A percentile compares a stretch with the other conserved stretches of the same genome.
Evolutionary conservation across 1,140 invertebrate species (phyloP).

Genomic region (Heliothis subflexa): DNA sequence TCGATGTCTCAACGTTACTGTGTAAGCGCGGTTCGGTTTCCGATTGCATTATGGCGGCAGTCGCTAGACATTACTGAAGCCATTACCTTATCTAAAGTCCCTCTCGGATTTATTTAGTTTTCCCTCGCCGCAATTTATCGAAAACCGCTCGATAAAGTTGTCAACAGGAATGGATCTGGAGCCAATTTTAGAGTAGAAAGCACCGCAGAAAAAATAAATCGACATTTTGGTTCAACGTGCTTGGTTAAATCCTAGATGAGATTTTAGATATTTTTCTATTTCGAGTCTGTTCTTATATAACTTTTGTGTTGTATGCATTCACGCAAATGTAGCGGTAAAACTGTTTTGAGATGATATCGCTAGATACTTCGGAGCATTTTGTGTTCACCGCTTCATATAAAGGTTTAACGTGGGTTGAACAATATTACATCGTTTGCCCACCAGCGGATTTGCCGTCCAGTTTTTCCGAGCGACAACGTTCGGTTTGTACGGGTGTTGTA

Average conservation of each 20-base stretch:
- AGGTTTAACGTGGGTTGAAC: neutral
- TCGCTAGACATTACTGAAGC: constrained; percentile 81
- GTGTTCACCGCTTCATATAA: constrained; percentile 15
- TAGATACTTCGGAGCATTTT: constrained; percentile 6
- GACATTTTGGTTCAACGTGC: constrained; percentile 64
- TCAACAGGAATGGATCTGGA: constrained; percentile 84
- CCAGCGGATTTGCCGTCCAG: too few species aligned
- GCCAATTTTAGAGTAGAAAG: constrained; percentile 72
- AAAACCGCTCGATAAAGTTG: constrained; percentile 85
- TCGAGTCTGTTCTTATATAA: neutral
- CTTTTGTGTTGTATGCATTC: constrained; percentile 1
- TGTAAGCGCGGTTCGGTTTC: constrained; percentile 70
- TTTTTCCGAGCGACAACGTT: too few species aligned
- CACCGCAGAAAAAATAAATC: constrained; percentile 73
- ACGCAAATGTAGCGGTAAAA: constrained; percentile 6
- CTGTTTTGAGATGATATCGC: constrained; percentile 32
- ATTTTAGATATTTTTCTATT: constrained; percentile 46
- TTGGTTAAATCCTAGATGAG: constrained; percentile 24
- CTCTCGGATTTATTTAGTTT: constrained; percentile 86
- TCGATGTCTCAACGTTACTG: constrained; percentile 56
- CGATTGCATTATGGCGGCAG: constrained; percentile 83
- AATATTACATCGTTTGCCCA: neutral
- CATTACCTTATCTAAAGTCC: constrained; percentile 86
- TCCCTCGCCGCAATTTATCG: constrained; percentile 85
- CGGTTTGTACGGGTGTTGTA: too few species aligned